Conservation (phyloP, 2,888 invertebrate genomes). For the Lasioglossum pauxillum region DNA sequence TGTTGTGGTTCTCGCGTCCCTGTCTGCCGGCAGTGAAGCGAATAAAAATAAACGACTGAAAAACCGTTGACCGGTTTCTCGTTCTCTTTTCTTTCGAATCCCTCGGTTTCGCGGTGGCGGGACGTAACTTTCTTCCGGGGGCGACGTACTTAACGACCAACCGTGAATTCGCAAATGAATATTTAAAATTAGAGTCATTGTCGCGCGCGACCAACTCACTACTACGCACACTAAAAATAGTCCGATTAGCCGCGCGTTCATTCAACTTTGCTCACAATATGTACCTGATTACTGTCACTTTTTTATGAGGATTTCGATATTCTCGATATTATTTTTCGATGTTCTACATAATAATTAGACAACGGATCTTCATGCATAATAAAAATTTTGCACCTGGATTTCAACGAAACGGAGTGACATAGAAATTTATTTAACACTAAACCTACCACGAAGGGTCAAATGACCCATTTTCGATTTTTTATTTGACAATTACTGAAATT, state of each 20-base stretch:
- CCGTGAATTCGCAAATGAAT: not conserved
- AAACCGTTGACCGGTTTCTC: not conserved
- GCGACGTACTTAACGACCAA: not conserved
- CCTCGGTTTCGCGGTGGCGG: not conserved
- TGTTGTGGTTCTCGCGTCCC: too few relatives aligned
- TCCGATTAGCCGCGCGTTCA: not conserved
- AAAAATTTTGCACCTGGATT: too few relatives aligned
- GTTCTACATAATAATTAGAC: not conserved
- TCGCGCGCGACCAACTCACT: not conserved
- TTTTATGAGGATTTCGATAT: too few relatives aligned
- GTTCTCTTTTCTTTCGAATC: slow-evolving; percentile 1
- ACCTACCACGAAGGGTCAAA: too few relatives aligned
- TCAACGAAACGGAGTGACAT: too few relatives aligned
- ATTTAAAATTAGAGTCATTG: slow-evolving; percentile 8
- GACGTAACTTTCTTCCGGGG: not conserved
- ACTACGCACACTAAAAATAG: not conserved
- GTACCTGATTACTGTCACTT: not conserved
- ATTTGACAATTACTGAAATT: too few relatives aligned
- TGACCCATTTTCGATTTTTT: too few relatives aligned
- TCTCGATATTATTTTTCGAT: not conserved
- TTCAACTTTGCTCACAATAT: not conserved
- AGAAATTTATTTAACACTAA: too few relatives aligned
- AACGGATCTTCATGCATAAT: not conserved
- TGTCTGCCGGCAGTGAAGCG: not conserved
- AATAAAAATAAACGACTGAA: not conserved